Base-by-base conservation (phyloP, 1,140 invertebrate species). In the Aricia agestis region DNA sequence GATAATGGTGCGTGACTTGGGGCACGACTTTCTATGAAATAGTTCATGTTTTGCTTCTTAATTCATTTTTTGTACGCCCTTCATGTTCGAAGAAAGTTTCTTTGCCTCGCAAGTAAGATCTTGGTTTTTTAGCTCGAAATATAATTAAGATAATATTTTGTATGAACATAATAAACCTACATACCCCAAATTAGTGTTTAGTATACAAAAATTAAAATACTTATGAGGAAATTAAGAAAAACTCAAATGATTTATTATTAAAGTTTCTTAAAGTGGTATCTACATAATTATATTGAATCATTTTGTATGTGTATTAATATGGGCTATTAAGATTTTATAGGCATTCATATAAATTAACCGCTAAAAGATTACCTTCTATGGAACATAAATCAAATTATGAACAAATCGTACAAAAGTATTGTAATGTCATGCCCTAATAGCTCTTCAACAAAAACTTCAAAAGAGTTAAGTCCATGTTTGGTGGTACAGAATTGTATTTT, bases 21-120 rank as follows among this genome's bases (percentile, higher is more conserved):
- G 72, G 78, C 86, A 87, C 85, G 86, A 89, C 86, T 89, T 91
- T 91, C 87, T 91, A 88, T 82, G 83, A 77, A 78, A 80, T 80
- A 78, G 77, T 79, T 75, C 72, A 79, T 72, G 76, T 74, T 80
- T 78, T 76, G 73, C 61, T 76, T 78, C 78, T 80, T 80, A 74
- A 74, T 76, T 74, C 71, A 66, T 73, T 81, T 85, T 85, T 73
- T 73, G 79, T 80, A 82, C 78, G 81, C 78, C 82, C 79, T 83
- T 82, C 77, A 77, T 71, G 45, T 52, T 52, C 13, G 6, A 52
- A 52, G 45, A 52, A 52, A 63, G 59, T 59, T 17, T 63, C 2
- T 63, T 19, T 63, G 4, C 45, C 10, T 63, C 6, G 25, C 0
- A 63, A 19, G 19, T 18, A 25, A 59, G 15, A 18, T n/a, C 6